Percentiles rank a stretch among this genome's conserved stretches.
phyloP scores from a whole-genome alignment of 2,797 vertebrate genomes.

The Myripristis murdjan region DNA sequence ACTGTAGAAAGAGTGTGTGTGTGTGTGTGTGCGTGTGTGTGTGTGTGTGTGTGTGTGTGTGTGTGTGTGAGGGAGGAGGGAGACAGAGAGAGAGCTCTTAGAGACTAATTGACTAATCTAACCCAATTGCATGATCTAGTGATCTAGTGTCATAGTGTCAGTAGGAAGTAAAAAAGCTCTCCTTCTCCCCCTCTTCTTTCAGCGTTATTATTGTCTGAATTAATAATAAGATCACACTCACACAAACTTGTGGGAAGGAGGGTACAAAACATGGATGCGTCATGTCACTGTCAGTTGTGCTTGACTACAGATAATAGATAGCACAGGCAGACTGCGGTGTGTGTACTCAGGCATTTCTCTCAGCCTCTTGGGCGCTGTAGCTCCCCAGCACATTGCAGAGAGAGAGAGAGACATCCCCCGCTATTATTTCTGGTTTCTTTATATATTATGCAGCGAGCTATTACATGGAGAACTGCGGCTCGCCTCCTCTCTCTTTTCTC shows the following conservation, averaged over 20 bases:
- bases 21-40: not conserved
- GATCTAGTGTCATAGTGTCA: no score
- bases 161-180: slow-evolving; percentile 33
- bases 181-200: slow-evolving; percentile 4
- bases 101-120: slow-evolving; percentile 26
- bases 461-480: slow-evolving; percentile 73
- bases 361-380: slow-evolving; percentile 53
- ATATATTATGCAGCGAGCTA: slow-evolving; percentile 74
- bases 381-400: slow-evolving; percentile 55
- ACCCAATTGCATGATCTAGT: slow-evolving; percentile 9
- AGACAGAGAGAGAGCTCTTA: slow-evolving; percentile 12
- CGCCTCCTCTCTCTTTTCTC: slow-evolving; percentile 42
- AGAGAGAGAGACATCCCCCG: slow-evolving; percentile 67
- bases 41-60: no score
- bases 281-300: slow-evolving; percentile 28
- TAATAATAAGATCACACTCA: slow-evolving; percentile 12
- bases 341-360: slow-evolving; percentile 45
- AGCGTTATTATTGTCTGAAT: not conserved
- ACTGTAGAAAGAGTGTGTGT: not conserved
- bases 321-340: slow-evolving; percentile 28
- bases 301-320: slow-evolving; percentile 25
- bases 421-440: slow-evolving; percentile 73
- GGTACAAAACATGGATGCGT: slow-evolving; percentile 24
- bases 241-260: not conserved
- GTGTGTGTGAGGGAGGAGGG: no score